Conservation (phyloP, 2,888 invertebrate genomes). For the Matsumyia berberina region DNA sequence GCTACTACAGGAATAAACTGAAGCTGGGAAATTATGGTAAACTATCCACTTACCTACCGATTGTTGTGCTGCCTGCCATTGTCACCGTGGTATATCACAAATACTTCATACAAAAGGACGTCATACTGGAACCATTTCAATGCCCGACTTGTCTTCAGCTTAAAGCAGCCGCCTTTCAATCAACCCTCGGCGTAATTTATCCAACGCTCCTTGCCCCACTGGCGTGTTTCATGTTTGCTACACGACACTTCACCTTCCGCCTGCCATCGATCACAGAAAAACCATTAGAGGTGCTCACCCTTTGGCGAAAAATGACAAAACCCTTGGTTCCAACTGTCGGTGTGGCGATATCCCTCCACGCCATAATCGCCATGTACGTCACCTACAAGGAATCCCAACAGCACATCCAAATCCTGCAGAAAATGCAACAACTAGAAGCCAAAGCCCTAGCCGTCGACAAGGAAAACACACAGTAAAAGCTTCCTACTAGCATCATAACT, state of each 20-base stretch:
- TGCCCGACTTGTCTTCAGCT: slow-evolving; percentile 89
- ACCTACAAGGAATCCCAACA: slow-evolving; percentile 87
- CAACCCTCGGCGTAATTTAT: slow-evolving; percentile 85
- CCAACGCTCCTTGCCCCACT: slow-evolving; percentile 87
- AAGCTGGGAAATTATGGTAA: slow-evolving; percentile 87
- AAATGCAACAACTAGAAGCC: slow-evolving; percentile 80
- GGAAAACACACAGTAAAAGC: slow-evolving; percentile 52
- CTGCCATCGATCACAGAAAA: slow-evolving; percentile 87
- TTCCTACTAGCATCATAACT: slow-evolving; percentile 60
- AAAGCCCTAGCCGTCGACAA: slow-evolving; percentile 44
- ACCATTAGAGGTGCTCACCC: slow-evolving; percentile 85
- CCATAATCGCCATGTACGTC: slow-evolving; percentile 85
- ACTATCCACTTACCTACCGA: slow-evolving; percentile 87
- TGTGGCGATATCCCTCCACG: slow-evolving; percentile 85
- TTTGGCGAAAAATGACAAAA: slow-evolving; percentile 85
- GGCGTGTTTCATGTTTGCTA: slow-evolving; percentile 87
- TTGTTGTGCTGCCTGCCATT: slow-evolving; percentile 86
- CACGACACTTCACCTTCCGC: slow-evolving; percentile 87
- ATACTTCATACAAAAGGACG: slow-evolving; percentile 86
- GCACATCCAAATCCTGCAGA: slow-evolving; percentile 79
- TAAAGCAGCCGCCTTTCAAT: slow-evolving; percentile 86
- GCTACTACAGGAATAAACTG: slow-evolving; percentile 87
- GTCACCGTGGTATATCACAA: slow-evolving; percentile 86
- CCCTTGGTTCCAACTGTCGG: slow-evolving; percentile 85
- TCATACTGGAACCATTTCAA: slow-evolving; percentile 85